phyloP scores from a whole-genome alignment of 2,797 vertebrate genomes.

The Tamandua tetradactyla region DNA sequence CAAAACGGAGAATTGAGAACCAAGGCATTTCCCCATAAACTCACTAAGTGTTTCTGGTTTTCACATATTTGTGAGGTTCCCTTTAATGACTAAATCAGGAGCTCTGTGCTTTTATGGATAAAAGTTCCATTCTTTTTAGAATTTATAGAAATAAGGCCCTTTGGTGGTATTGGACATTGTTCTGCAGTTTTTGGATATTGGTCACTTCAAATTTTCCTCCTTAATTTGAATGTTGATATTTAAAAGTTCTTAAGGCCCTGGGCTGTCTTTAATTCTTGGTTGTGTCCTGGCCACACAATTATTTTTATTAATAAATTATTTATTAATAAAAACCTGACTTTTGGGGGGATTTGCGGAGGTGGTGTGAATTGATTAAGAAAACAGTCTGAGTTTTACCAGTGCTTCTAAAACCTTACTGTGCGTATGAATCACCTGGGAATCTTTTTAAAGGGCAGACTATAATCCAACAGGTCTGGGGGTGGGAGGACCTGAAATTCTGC shows the following conservation, averaged over 20 bases:
- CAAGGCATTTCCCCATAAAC: background rate
- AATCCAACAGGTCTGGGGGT: background rate
- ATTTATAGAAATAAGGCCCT: background rate
- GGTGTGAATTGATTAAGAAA: background rate
- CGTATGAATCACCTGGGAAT: background rate
- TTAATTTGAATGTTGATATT: constrained; percentile 5
- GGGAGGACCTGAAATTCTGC: background rate
- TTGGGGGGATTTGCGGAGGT: background rate
- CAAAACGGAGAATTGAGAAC: constrained; percentile 11
- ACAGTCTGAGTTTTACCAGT: background rate
- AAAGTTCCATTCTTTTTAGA: background rate
- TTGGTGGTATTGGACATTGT: background rate
- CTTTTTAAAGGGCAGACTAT: background rate
- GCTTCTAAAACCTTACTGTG: background rate
- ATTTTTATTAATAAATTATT: constrained; percentile 40
- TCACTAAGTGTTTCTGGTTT: constrained; percentile 5
- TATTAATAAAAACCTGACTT: too few species aligned
- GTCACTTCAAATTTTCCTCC: constrained; percentile 43
- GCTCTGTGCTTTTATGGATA: constrained; percentile 12
- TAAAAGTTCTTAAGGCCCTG: constrained; percentile 16
- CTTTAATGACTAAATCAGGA: background rate
- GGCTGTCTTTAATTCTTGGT: background rate
- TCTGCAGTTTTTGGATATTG: background rate
- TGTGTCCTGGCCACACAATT: background rate
- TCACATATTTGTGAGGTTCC: background rate